A percentile compares a stretch with the other conserved stretches of the same genome.
These are phyloP conservation scores for Pegoplata infirma DNA, from an alignment of 2,888 invertebrate species.

Conservation along the genomic window DNA sequence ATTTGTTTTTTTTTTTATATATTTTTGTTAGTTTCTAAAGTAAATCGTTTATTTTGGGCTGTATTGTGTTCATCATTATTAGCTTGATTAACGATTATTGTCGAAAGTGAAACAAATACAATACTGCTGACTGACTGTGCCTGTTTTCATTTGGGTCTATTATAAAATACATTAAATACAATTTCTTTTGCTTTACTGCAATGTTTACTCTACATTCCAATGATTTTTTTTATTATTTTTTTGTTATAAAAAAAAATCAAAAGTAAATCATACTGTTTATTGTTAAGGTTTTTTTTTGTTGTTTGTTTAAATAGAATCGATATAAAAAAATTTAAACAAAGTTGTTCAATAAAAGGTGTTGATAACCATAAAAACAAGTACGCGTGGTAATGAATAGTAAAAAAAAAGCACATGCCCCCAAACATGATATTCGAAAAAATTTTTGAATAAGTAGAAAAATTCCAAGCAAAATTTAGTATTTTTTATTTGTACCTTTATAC, in stretches of 20 bases:
- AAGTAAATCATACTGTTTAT: neutral
- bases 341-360: too few relatives aligned
- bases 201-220: neutral
- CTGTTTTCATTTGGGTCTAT: neutral
- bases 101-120: conserved; percentile 47
- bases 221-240: neutral
- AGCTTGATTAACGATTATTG: conserved; percentile 40
- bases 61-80: conserved; percentile 25
- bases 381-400: too few relatives aligned
- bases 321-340: neutral
- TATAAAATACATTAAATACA: conserved; percentile 11
- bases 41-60: neutral
- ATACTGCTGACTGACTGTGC: neutral
- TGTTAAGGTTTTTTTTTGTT: too few relatives aligned
- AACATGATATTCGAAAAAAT: too few relatives aligned
- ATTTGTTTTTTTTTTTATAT: neutral
- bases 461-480: too few relatives aligned
- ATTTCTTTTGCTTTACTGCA: neutral
- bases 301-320: neutral
- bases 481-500: too few relatives aligned
- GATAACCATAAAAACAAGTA: too few relatives aligned
- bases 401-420: too few relatives aligned
- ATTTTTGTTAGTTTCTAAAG: neutral
- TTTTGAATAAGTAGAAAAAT: too few relatives aligned
- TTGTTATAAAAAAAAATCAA: neutral